Conservation (phyloP, 2,888 invertebrate genomes). For the Apotomis turbidana region DNA sequence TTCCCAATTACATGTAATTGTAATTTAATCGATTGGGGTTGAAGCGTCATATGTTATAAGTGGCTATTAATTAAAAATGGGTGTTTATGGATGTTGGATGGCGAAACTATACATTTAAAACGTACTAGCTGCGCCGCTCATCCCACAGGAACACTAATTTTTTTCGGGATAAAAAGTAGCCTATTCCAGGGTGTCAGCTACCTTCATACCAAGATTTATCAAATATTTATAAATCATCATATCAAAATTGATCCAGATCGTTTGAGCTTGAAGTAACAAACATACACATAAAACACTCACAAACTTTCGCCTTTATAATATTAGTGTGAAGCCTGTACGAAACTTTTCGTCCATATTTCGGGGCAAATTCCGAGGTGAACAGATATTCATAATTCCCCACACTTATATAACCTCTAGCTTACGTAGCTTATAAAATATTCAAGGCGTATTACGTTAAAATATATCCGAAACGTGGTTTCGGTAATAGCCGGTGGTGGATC, state of each 20-base stretch:
- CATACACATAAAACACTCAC: too few relatives aligned
- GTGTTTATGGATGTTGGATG: neutral
- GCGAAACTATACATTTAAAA: neutral
- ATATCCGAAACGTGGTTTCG: conserved; percentile 25
- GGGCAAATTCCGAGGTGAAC: neutral
- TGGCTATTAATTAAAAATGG: conserved; percentile 13
- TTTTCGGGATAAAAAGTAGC: too few relatives aligned
- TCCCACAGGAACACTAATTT: too few relatives aligned
- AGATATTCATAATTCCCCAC: conserved; percentile 3
- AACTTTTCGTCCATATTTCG: neutral
- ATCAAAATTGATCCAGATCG: too few relatives aligned
- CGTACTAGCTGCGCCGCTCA: neutral
- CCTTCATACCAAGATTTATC: too few relatives aligned
- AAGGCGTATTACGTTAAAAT: conserved; percentile 22
- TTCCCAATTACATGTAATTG: conserved; percentile 43
- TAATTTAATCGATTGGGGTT: conserved; percentile 38
- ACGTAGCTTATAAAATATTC: conserved; percentile 26
- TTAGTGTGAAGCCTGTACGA: neutral
- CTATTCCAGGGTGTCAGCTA: too few relatives aligned
- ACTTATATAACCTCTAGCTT: conserved; percentile 8
- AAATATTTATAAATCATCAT: too few relatives aligned
- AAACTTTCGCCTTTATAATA: too few relatives aligned
- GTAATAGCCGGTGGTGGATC: conserved; percentile 33
- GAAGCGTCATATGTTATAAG: neutral
- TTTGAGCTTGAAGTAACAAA: too few relatives aligned